Percentiles rank a stretch among this genome's conserved stretches.
phyloP scores from a whole-genome alignment of 2,888 invertebrate genomes.

The Altica lythri region DNA sequence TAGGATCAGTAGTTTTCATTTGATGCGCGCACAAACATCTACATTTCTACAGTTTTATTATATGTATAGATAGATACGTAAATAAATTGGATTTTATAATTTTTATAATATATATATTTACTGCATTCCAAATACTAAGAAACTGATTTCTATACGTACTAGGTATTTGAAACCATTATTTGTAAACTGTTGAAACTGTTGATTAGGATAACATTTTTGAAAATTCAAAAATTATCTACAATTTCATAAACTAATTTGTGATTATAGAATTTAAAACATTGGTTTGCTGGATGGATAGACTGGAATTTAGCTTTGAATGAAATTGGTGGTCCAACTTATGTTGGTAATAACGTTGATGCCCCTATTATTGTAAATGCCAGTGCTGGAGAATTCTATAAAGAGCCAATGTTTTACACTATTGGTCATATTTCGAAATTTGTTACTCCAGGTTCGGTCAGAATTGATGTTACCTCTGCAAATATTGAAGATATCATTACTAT shows the following conservation, averaged over 20 bases:
- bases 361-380: slow-evolving; percentile 70
- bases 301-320: slow-evolving; percentile 84
- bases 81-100: too few species aligned
- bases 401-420: slow-evolving; percentile 85
- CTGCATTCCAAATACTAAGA: too few species aligned
- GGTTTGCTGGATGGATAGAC: slow-evolving; percentile 85
- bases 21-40: too few species aligned
- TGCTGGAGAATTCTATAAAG: slow-evolving; percentile 79
- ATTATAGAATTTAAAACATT: slow-evolving; percentile 71
- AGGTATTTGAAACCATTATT: too few species aligned
- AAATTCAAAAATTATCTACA: too few species aligned
- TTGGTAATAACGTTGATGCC: slow-evolving; percentile 80
- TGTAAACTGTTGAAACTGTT: too few species aligned
- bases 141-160: too few species aligned
- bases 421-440: slow-evolving; percentile 76
- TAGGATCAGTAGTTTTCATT: too few species aligned
- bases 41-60: too few species aligned
- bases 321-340: slow-evolving; percentile 82
- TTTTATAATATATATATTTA: too few species aligned
- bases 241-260: neutral
- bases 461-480: slow-evolving; percentile 46
- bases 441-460: slow-evolving; percentile 62
- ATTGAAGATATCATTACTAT: slow-evolving; percentile 54
- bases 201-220: too few species aligned
- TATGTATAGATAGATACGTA: too few species aligned